These are phyloP conservation scores for Drosophila sturtevanti DNA, from an alignment of 1,140 invertebrate species.

Conservation along the genomic window DNA sequence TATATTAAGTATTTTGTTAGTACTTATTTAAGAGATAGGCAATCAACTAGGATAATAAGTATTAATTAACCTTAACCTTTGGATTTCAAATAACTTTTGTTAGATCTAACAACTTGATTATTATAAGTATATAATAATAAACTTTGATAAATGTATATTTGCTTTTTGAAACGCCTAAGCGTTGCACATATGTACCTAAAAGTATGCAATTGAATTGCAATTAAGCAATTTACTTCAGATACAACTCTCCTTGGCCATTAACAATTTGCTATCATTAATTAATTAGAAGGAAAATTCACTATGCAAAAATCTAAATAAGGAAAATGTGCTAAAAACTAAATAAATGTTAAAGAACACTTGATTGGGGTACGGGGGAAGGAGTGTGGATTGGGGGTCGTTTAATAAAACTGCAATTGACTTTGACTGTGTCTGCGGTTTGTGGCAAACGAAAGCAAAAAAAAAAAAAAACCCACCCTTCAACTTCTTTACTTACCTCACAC, in stretches of 20 bases:
- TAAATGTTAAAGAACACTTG: conserved; percentile 48
- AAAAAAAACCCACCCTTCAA: neutral
- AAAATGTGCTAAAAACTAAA: conserved; percentile 25
- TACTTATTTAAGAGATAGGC: too few species aligned
- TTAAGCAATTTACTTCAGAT: neutral
- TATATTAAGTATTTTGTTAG: too few species aligned
- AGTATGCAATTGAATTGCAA: neutral
- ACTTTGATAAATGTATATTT: neutral
- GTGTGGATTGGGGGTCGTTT: conserved; percentile 23
- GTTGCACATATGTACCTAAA: neutral
- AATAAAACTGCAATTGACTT: conserved; percentile 61
- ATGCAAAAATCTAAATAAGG: conserved; percentile 25
- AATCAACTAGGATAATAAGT: too few species aligned
- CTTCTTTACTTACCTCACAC: conserved; percentile 85
- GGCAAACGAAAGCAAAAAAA: conserved; percentile 45
- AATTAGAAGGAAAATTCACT: conserved; percentile 47
- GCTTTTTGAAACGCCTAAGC: neutral
- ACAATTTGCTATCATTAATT: conserved; percentile 43
- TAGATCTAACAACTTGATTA: too few species aligned
- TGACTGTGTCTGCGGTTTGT: conserved; percentile 55
- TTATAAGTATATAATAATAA: too few species aligned
- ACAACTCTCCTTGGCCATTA: neutral
- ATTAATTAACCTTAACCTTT: too few species aligned
- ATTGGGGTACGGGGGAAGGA: too few species aligned
- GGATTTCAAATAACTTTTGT: too few species aligned